Evolutionary conservation across 2,888 invertebrate genomes (phyloP), one percentile per base, ranked within the genome.

Genomic region (Apoda limacodes): DNA sequence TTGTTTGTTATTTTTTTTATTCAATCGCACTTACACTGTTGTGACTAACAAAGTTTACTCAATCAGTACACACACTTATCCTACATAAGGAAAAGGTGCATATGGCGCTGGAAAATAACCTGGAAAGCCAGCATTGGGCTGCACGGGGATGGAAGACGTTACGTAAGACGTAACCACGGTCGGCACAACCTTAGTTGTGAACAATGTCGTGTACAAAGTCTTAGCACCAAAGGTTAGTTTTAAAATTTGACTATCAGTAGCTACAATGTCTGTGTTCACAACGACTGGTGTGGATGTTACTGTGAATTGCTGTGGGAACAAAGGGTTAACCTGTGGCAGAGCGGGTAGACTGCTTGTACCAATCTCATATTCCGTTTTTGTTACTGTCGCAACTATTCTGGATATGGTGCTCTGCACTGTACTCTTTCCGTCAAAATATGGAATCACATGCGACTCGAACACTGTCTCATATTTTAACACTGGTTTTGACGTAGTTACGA

Each of bases 161-260:
- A 93, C 83, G 57, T 90, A 91, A 9, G 90, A 88, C n/a, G 94
- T 93, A 37, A 93, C 63, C 28, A 88, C 82, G 1, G 93, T 93
- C 5, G 93, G 93, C 22, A 93, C 87, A 24, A 94, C 87, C 51
- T 85, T 88, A 21, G 93, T 93, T 2, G 91, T 90, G 62, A 87
- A 93, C 35, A 95, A 81, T 2, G 93, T 94, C 5, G 94, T 94
- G 58, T 90, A 90, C 1, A 93, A 88, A 1, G 93, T 93, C 64
- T 92, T 92, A 17, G 94, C 93, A n/a, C 94, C 93, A 58, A 94
- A 94, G 7, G 93, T 93, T 44, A 94, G 72, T 65, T 93, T 93
- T 39, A 94, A 70, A 29, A 93, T 80, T 69, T 92, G 89, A 48
- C 93, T 92, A 40, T 90, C 86, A 1, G 92, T 92, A 42, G 89